Evolutionary conservation across 2,113 vertebrate genomes (phyloP).

Genomic region (Heptranchias perlo): DNA sequence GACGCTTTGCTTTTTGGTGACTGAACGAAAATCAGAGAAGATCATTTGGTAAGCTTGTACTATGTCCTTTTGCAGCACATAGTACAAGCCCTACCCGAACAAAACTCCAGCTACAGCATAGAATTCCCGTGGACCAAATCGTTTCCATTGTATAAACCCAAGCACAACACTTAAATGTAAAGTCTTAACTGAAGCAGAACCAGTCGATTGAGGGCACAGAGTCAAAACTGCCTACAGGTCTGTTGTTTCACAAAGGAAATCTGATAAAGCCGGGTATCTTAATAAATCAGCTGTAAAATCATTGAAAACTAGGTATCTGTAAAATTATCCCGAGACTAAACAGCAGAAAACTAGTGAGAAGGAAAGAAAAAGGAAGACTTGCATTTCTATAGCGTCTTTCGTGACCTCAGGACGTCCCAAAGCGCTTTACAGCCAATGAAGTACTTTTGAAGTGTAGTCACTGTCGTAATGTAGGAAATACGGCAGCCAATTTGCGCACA

Average conservation of each 20-base stretch:
- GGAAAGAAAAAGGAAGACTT: neutral
- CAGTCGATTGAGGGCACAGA: neutral
- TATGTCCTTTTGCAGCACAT: no score
- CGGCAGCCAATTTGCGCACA: neutral
- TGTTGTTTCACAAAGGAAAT: neutral
- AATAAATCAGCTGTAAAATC: neutral
- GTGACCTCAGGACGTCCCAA: neutral
- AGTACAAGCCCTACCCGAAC: neutral
- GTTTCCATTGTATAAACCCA: no score
- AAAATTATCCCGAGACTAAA: neutral
- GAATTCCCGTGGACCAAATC: neutral
- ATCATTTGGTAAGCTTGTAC: neutral
- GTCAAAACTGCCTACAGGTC: neutral
- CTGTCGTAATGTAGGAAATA: neutral
- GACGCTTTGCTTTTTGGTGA: no score
- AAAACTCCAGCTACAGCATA: neutral
- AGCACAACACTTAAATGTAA: neutral
- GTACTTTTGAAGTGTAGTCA: neutral
- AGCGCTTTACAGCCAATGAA: neutral
- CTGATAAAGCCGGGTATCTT: neutral
- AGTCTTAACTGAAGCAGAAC: neutral
- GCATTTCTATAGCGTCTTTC: neutral
- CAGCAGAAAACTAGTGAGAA: neutral
- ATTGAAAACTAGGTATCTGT: rapidly evolving
- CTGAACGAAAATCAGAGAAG: neutral